Evolutionary conservation across 1,140 invertebrate species (phyloP).

Genomic region (Tetramorium simillimum): DNA sequence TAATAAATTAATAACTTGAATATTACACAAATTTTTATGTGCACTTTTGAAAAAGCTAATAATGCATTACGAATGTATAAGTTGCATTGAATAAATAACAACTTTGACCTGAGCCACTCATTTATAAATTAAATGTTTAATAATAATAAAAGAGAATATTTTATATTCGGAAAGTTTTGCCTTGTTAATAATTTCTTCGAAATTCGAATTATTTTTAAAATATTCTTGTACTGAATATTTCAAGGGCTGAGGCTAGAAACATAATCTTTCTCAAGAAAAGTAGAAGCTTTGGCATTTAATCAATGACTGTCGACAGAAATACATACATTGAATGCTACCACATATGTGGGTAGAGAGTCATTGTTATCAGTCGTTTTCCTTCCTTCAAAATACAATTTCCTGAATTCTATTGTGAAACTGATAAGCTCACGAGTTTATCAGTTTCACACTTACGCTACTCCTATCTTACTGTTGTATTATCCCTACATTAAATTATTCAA

Average conservation of each 20-base stretch:
- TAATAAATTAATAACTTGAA: neutral
- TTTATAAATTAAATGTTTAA: neutral
- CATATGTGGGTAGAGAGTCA: neutral
- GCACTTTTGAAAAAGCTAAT: neutral
- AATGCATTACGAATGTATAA: neutral
- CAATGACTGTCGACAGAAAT: neutral
- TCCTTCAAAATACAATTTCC: neutral
- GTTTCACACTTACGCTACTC: neutral
- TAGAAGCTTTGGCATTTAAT: conserved; percentile 14
- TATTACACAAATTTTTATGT: neutral
- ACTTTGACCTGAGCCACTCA: neutral
- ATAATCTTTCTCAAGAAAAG: neutral
- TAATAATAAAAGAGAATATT: neutral
- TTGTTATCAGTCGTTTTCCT: conserved; percentile 37
- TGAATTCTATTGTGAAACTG: neutral
- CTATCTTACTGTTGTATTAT: neutral
- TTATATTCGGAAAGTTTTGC: neutral
- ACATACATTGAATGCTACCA: conserved; percentile 27
- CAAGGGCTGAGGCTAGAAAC: neutral
- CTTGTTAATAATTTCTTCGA: neutral
- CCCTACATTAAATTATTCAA: neutral
- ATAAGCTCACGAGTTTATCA: neutral
- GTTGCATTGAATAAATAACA: neutral
- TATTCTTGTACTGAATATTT: neutral
- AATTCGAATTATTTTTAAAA: neutral